Conservation (phyloP, 1,140 invertebrate genomes). For the Apocrypta bakeri region DNA sequence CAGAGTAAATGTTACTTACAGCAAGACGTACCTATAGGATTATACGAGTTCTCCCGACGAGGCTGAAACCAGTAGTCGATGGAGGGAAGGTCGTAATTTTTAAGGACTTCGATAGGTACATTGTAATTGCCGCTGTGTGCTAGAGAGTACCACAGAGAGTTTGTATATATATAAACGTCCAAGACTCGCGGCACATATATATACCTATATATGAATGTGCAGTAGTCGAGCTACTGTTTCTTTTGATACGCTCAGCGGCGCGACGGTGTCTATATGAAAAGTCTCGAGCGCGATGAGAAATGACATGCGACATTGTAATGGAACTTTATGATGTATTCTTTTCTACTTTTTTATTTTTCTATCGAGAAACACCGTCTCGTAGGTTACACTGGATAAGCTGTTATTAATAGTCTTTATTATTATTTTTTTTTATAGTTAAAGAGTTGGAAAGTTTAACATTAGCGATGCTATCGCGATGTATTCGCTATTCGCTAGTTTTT, state of each 20-base stretch:
- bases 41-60: neutral
- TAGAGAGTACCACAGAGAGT: neutral
- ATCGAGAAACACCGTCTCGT: neutral
- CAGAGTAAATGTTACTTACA: neutral
- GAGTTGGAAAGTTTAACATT: neutral
- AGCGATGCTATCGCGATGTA: too few relatives aligned
- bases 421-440: neutral
- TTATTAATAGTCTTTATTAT: slow-evolving; percentile 38
- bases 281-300: slow-evolving; percentile 38
- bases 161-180: neutral
- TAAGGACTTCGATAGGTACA: slow-evolving; percentile 49
- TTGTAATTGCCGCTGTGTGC: slow-evolving; percentile 44
- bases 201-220: neutral
- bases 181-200: neutral
- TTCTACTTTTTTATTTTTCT: slow-evolving; percentile 15
- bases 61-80: slow-evolving; percentile 22
- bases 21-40: neutral
- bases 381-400: neutral
- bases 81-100: slow-evolving; percentile 45
- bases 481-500: too few relatives aligned
- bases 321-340: slow-evolving; percentile 37
- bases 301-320: slow-evolving; percentile 43
- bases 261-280: neutral
- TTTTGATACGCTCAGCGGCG: slow-evolving; percentile 19
- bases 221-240: slow-evolving; percentile 16